These are phyloP conservation scores for Benitochromis conjunctus DNA, from an alignment of 2,113 vertebrate species.

Conservation along the genomic window DNA sequence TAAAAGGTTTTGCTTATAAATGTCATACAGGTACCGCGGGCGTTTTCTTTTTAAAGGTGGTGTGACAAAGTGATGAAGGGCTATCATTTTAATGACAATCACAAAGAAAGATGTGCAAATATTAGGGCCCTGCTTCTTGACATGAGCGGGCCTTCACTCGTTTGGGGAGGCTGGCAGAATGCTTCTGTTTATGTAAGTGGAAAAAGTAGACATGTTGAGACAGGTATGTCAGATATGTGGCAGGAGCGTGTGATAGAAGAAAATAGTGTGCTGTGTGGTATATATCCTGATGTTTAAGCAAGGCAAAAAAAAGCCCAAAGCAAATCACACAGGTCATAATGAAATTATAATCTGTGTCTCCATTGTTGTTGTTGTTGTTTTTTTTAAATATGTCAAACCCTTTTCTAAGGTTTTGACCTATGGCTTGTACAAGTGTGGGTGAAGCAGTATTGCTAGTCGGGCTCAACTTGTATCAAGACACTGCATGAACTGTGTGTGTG, in stretches of 20 bases:
- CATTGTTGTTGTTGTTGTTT: background rate
- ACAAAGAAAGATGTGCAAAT: background rate
- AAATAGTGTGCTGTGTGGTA: fast-evolving
- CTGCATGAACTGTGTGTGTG: background rate
- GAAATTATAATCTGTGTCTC: background rate
- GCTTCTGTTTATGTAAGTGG: background rate
- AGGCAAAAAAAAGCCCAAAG: background rate
- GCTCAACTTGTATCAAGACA: background rate
- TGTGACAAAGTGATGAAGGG: background rate
- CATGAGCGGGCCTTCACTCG: background rate
- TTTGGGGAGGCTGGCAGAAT: background rate
- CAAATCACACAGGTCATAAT: background rate
- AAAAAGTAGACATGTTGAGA: slow-evolving; percentile 5
- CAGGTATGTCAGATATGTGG: slow-evolving; percentile 13
- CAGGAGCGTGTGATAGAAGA: background rate
- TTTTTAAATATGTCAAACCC: background rate
- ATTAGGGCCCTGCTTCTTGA: background rate
- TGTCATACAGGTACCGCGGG: background rate
- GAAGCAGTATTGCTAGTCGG: background rate
- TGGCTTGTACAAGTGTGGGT: background rate
- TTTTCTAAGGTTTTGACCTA: background rate
- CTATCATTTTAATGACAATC: background rate
- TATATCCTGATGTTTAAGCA: background rate
- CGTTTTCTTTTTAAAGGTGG: background rate
- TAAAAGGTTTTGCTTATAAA: background rate